Conservation (phyloP, 2,113 vertebrate genomes). For the Archocentrus centrarchus region DNA sequence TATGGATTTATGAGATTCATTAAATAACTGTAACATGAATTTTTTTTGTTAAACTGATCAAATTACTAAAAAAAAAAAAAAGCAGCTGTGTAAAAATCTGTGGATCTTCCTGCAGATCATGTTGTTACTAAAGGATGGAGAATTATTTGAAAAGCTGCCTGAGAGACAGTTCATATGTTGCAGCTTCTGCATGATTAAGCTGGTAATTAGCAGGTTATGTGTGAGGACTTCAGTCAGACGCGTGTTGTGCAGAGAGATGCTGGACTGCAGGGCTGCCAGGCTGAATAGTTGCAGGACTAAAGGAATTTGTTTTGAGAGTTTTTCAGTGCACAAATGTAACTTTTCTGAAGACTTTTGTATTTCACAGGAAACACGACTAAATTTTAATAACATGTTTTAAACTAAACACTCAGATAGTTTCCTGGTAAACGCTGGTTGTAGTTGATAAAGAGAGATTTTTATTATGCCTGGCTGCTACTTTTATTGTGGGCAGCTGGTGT, state of each 20-base stretch:
- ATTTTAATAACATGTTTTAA: too few species aligned
- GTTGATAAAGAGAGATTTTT: not conserved
- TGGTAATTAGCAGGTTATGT: not conserved
- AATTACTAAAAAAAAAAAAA: not conserved
- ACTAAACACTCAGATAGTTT: not conserved
- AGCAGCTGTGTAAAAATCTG: not conserved
- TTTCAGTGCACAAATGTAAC: too few species aligned
- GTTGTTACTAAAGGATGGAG: not conserved
- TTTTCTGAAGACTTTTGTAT: too few species aligned
- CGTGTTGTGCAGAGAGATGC: too few species aligned
- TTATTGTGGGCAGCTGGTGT: not conserved
- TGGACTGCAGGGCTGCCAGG: too few species aligned
- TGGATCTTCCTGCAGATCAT: too few species aligned
- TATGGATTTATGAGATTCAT: not conserved
- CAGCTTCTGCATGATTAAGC: not conserved
- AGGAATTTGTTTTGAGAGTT: too few species aligned
- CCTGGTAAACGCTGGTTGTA: not conserved
- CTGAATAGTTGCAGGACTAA: too few species aligned
- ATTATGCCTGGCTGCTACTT: not conserved
- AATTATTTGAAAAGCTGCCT: not conserved
- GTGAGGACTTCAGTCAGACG: not conserved
- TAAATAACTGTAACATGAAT: not conserved
- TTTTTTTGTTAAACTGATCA: not conserved
- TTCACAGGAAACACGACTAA: too few species aligned
- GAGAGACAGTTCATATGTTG: not conserved